Conservation (phyloP, 2,113 vertebrate species). For the Apteryx mantelli region DNA sequence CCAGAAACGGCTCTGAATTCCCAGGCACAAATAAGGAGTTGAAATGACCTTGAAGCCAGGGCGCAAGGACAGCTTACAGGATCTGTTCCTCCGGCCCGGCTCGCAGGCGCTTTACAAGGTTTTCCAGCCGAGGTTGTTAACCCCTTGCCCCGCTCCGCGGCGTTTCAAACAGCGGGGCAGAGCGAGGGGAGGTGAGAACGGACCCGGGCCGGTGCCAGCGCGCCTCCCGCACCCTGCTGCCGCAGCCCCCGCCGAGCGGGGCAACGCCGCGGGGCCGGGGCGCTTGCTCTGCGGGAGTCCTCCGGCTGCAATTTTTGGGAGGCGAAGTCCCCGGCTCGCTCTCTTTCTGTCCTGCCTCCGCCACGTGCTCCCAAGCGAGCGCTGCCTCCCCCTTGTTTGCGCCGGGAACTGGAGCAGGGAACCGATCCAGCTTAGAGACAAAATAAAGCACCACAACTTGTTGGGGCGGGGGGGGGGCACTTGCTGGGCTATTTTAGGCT, state of each 20-base stretch:
- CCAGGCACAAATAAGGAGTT: neutral
- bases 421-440: neutral
- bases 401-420: neutral
- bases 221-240: no score
- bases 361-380: neutral
- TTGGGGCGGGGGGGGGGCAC: neutral
- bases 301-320: neutral
- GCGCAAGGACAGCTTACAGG: conserved; percentile 44
- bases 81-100: neutral
- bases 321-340: neutral
- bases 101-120: no score
- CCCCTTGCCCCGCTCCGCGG: no score
- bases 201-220: no score
- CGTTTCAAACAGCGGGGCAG: no score
- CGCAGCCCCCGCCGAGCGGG: no score
- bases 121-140: no score
- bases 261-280: no score
- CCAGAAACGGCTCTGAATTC: neutral
- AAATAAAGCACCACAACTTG: neutral
- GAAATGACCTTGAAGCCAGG: conserved; percentile 50
- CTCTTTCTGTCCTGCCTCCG: neutral
- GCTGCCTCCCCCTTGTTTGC: neutral
- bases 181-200: no score
- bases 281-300: no score
- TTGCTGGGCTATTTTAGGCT: neutral